Percentiles rank a stretch among this genome's conserved stretches.
Conservation (phyloP, 1,140 invertebrate species). For the Lasaia peninsularis region DNA sequence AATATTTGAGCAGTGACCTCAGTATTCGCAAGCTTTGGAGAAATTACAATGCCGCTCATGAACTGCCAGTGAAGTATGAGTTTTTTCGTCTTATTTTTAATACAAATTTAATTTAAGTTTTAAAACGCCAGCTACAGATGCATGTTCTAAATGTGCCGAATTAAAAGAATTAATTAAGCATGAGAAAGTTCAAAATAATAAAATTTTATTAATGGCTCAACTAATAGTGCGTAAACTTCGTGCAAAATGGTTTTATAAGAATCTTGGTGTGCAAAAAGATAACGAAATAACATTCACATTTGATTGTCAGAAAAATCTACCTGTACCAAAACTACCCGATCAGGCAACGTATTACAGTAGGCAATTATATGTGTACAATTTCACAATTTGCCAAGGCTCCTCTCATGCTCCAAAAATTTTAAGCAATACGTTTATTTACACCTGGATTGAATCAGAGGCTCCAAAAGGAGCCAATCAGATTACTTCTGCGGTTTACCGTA, state of each 20-base stretch:
- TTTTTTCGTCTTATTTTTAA: constrained; percentile 23
- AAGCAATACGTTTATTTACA: constrained; percentile 16
- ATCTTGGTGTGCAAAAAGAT: constrained; percentile 14
- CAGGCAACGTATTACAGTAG: constrained; percentile 14
- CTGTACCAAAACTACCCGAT: constrained; percentile 14
- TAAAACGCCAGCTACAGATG: not conserved
- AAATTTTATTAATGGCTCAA: constrained; percentile 13
- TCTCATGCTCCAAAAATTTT: constrained; percentile 12
- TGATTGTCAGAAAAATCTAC: constrained; percentile 17
- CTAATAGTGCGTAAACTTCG: constrained; percentile 14
- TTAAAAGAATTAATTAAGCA: constrained; percentile 21
- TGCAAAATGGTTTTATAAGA: constrained; percentile 21
- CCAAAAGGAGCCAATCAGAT: constrained; percentile 18
- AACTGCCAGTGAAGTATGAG: constrained; percentile 20
- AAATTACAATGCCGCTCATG: constrained; percentile 16
- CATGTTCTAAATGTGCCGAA: not conserved
- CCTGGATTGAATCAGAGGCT: constrained; percentile 12
- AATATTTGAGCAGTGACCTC: constrained; percentile 22
- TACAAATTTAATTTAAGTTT: constrained; percentile 26
- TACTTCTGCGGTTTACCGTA: constrained; percentile 10
- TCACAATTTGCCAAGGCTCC: constrained; percentile 14
- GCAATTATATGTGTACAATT: constrained; percentile 18
- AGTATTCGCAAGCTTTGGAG: constrained; percentile 19
- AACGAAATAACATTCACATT: constrained; percentile 11
- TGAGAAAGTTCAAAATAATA: constrained; percentile 16